These are phyloP conservation scores for Pollenia griseotomentosa DNA, from an alignment of 2,888 invertebrate species.

Conservation along the genomic window DNA sequence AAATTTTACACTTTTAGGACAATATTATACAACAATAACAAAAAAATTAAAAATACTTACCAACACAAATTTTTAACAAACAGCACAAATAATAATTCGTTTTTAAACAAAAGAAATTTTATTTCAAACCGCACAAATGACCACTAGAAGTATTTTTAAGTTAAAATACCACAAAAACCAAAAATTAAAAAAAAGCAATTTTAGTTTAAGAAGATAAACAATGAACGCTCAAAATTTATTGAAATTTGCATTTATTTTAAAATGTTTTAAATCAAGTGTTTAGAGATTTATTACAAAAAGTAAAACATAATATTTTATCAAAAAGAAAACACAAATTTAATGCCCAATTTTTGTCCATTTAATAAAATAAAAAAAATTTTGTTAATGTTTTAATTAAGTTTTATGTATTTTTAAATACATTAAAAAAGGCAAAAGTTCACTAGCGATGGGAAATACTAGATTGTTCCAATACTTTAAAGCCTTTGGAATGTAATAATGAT, in stretches of 20 bases:
- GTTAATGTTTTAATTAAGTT: constrained; percentile 33
- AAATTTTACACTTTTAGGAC: constrained; percentile 47
- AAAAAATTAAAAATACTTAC: constrained; percentile 21
- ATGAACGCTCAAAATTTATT: constrained; percentile 60
- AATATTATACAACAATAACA: constrained; percentile 56
- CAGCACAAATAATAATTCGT: constrained; percentile 29
- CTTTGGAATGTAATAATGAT: too few species aligned
- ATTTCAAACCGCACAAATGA: constrained; percentile 58
- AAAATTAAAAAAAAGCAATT: constrained; percentile 13
- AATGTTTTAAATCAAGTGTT: constrained; percentile 59
- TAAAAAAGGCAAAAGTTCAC: background rate
- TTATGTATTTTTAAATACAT: background rate
- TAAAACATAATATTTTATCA: constrained; percentile 2
- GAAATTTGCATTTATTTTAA: constrained; percentile 69
- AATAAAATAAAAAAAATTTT: constrained; percentile 21
- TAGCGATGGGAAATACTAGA: too few species aligned
- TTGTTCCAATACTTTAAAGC: too few species aligned
- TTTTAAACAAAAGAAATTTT: constrained; percentile 27
- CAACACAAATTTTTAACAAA: constrained; percentile 32
- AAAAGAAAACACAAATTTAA: constrained; percentile 11
- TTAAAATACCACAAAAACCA: constrained; percentile 4
- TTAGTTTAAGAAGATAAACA: constrained; percentile 32
- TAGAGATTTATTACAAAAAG: constrained; percentile 49
- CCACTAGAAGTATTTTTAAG: constrained; percentile 42
- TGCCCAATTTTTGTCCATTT: constrained; percentile 51